phyloP scores from a whole-genome alignment of 2,797 vertebrate species.

The Mus spretus region DNA sequence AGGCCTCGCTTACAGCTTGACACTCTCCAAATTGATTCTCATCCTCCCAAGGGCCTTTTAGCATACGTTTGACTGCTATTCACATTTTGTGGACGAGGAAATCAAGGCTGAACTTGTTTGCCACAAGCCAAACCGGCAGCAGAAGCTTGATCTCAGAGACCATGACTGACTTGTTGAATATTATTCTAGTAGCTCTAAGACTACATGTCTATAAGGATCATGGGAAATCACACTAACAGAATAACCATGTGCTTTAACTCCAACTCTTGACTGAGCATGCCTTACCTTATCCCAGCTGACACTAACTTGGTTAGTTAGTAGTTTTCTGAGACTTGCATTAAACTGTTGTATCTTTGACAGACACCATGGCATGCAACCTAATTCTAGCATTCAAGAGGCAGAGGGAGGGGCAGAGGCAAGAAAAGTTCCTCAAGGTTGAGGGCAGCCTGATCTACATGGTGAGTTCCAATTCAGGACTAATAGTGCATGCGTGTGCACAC shows the following conservation, averaged over 20 bases:
- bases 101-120: not conserved
- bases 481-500: too few species aligned
- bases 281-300: not conserved
- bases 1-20: not conserved
- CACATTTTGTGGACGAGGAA: not conserved
- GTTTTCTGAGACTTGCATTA: slow-evolving; percentile 7
- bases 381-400: not conserved
- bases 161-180: not conserved
- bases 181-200: not conserved
- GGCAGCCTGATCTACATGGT: not conserved
- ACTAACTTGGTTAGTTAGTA: not conserved
- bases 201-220: not conserved
- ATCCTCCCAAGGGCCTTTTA: not conserved
- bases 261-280: slow-evolving; percentile 2
- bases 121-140: not conserved
- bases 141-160: not conserved
- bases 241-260: not conserved
- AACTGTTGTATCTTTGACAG: not conserved
- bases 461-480: not conserved
- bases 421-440: not conserved
- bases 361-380: too few species aligned
- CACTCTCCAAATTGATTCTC: not conserved
- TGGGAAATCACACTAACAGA: not conserved
- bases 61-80: not conserved
- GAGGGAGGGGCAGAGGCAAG: not conserved